Percentiles rank a stretch among this genome's conserved stretches.
Conservation (phyloP, 2,797 vertebrate species). For the Dendrocincla fuliginosa region DNA sequence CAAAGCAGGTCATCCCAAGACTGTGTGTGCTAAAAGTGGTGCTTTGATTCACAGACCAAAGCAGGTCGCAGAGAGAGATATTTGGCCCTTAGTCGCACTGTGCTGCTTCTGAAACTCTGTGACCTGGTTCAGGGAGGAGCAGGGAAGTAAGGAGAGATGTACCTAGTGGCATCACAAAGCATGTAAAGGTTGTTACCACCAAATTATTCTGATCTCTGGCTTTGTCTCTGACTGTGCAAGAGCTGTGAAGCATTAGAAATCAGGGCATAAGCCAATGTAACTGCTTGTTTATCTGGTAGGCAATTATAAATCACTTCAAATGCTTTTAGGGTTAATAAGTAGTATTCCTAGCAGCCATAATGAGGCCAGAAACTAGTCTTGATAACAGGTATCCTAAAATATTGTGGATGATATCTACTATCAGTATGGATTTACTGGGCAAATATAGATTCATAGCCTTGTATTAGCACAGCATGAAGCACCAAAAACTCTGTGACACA, state of each 20-base stretch:
- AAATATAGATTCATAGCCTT: not conserved
- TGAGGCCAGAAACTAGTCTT: not conserved
- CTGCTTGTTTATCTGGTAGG: not conserved
- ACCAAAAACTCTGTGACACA: not conserved
- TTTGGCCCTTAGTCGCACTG: accelerated
- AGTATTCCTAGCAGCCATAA: not conserved
- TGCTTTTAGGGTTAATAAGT: not conserved
- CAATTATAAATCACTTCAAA: not conserved
- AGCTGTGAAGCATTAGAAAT: not conserved
- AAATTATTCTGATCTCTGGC: not conserved
- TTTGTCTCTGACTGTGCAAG: not conserved
- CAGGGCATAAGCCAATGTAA: not conserved
- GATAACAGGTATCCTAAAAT: not conserved
- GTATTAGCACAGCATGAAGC: accelerated
- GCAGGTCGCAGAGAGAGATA: not conserved
- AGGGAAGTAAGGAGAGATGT: not conserved
- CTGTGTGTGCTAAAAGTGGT: not conserved
- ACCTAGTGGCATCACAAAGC: not conserved
- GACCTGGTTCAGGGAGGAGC: not conserved
- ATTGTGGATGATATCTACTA: not conserved
- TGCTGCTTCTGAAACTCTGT: not conserved
- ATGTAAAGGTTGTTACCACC: not conserved
- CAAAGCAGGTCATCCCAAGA: not conserved
- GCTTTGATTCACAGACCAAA: not conserved
- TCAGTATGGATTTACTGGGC: not conserved